Evolutionary conservation across 2,113 vertebrate species (phyloP).

Genomic region (Dolichallabes microphthalmus): DNA sequence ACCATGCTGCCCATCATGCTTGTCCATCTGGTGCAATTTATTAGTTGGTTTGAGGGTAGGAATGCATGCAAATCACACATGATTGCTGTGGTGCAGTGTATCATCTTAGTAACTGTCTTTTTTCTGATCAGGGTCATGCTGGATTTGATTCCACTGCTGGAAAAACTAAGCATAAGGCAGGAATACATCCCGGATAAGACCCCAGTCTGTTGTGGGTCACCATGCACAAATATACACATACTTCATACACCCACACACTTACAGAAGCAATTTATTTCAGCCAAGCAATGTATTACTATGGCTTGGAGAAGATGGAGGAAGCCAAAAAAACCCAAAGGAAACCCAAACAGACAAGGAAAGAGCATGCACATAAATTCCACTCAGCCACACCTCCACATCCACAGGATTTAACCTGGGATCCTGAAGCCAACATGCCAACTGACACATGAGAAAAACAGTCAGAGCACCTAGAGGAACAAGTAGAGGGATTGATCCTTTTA

Average conservation of each 20-base stretch:
- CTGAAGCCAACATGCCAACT: not conserved
- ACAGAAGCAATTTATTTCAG: not conserved
- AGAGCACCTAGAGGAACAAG: not conserved
- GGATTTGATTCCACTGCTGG: not conserved
- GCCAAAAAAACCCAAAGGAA: not conserved
- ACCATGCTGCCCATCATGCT: not conserved
- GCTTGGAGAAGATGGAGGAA: not conserved
- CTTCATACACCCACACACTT: not conserved
- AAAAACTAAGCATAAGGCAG: not conserved
- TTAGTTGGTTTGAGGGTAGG: not conserved
- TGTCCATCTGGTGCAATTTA: not conserved
- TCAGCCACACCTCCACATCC: not conserved
- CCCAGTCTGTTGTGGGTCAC: not conserved
- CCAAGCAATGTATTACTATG: not conserved
- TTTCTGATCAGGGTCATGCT: not conserved
- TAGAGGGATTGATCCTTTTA: not conserved
- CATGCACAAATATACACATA: not conserved
- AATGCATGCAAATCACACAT: not conserved
- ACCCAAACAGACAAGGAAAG: not conserved
- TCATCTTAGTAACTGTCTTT: not conserved
- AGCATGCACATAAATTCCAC: not conserved
- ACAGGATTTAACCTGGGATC: not conserved
- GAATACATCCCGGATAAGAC: not conserved
- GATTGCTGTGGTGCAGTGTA: no score
- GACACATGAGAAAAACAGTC: not conserved